These are phyloP conservation scores for Eudyptes chrysolophus DNA, from an alignment of 2,113 vertebrate species.

Conservation along the genomic window DNA sequence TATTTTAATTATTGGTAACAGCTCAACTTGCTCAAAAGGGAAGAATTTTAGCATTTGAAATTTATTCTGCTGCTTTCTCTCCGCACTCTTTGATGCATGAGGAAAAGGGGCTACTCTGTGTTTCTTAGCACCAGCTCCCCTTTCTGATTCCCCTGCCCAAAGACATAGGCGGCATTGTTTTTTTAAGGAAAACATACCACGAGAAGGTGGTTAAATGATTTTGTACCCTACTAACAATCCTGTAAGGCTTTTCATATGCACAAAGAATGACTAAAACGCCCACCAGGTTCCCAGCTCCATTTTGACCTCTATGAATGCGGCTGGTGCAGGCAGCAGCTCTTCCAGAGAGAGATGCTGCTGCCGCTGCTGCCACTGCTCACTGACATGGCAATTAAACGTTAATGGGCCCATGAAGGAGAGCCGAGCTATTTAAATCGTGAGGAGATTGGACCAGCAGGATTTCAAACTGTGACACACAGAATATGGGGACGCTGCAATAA, in stretches of 20 bases:
- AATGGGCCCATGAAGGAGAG: not conserved
- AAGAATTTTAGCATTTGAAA: not conserved
- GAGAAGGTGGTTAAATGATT: not conserved
- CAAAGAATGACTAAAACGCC: too few relatives aligned
- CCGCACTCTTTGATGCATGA: not conserved
- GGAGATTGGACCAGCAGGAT: not conserved
- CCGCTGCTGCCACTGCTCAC: not conserved
- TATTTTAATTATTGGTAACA: not conserved
- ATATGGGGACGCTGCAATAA: not conserved
- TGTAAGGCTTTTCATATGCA: not conserved
- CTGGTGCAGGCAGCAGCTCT: not conserved
- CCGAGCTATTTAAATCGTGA: not conserved
- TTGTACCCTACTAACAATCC: not conserved
- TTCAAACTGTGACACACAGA: accelerated
- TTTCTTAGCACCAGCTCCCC: not conserved
- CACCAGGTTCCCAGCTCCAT: not conserved
- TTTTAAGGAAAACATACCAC: not conserved
- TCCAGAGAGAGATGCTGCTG: not conserved
- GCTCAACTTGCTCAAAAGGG: not conserved
- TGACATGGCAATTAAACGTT: not conserved
- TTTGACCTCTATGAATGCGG: accelerated
- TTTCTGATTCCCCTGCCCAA: not conserved
- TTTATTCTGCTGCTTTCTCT: not conserved
- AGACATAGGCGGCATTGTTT: accelerated
- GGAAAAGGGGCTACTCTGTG: not conserved